Evolutionary conservation across 2,888 invertebrate species (phyloP).

Genomic region (Stenodera caucasica): DNA sequence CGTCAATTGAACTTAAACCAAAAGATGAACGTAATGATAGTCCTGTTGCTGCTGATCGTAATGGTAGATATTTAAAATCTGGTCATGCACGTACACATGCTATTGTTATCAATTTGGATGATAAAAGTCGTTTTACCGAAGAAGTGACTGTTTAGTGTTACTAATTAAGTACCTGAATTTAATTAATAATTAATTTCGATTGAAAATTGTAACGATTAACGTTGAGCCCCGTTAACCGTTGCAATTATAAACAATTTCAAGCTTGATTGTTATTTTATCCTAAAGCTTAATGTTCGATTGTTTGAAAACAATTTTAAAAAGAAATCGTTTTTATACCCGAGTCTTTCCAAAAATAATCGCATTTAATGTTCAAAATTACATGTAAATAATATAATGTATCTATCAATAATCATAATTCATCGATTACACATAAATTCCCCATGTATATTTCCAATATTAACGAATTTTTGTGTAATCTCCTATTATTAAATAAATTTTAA

Average conservation of each 20-base stretch:
- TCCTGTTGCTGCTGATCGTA: conserved; percentile 43
- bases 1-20: conserved; percentile 38
- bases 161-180: conserved; percentile 39
- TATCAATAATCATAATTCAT: conserved; percentile 8
- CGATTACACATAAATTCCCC: conserved; percentile 19
- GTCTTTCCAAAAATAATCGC: conserved; percentile 17
- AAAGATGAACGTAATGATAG: conserved; percentile 43
- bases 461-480: conserved; percentile 21
- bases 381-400: conserved; percentile 17
- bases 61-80: conserved; percentile 56
- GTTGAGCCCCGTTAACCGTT: conserved; percentile 23
- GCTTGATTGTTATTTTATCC: background rate
- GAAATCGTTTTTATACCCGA: conserved; percentile 19
- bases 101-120: conserved; percentile 79
- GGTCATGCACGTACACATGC: conserved; percentile 74
- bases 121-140: conserved; percentile 78
- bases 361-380: conserved; percentile 17
- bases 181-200: conserved; percentile 11
- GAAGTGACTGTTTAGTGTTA: conserved; percentile 72
- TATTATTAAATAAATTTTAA: conserved; percentile 19
- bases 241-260: conserved; percentile 10
- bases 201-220: conserved; percentile 17
- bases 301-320: background rate
- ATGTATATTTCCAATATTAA: conserved; percentile 1
- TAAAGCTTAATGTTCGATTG: too few relatives aligned